phyloP scores from a whole-genome alignment of 2,888 invertebrate species.

The Diaphora mendica region DNA sequence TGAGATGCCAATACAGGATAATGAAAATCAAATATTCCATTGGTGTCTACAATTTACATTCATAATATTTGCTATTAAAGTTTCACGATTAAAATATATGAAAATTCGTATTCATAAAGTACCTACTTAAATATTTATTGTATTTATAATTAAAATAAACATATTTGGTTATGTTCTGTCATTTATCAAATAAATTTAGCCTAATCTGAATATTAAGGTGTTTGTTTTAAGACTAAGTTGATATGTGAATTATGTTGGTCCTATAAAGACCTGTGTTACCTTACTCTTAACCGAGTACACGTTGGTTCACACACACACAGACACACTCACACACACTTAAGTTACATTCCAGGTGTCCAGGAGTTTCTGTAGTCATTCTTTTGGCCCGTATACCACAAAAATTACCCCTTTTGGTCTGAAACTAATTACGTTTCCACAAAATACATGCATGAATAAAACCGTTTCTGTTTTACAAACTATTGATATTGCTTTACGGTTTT shows the following conservation, averaged over 20 bases:
- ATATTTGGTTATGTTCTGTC: background rate
- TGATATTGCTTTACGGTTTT: background rate
- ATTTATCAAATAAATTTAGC: background rate
- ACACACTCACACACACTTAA: too few relatives aligned
- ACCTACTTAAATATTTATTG: conserved; percentile 2
- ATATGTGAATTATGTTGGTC: background rate
- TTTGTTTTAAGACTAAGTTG: background rate
- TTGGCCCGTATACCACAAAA: too few relatives aligned
- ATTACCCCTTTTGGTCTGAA: too few relatives aligned
- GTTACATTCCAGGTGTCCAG: too few relatives aligned
- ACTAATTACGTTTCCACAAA: too few relatives aligned
- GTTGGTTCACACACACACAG: too few relatives aligned
- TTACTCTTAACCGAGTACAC: too few relatives aligned
- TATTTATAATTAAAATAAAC: too few relatives aligned
- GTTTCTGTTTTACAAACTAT: background rate
- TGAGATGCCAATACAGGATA: too few relatives aligned
- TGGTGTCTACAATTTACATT: conserved; percentile 12
- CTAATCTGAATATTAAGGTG: background rate
- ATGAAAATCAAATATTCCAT: too few relatives aligned
- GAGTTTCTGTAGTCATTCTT: too few relatives aligned
- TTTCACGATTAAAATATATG: conserved; percentile 6
- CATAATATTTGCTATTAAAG: conserved; percentile 6
- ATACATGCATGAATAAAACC: background rate
- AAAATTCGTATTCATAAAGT: conserved; percentile 10
- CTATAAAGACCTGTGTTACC: too few relatives aligned